Base-by-base conservation (phyloP, 2,113 vertebrate species). In the Platysternon megacephalum region DNA sequence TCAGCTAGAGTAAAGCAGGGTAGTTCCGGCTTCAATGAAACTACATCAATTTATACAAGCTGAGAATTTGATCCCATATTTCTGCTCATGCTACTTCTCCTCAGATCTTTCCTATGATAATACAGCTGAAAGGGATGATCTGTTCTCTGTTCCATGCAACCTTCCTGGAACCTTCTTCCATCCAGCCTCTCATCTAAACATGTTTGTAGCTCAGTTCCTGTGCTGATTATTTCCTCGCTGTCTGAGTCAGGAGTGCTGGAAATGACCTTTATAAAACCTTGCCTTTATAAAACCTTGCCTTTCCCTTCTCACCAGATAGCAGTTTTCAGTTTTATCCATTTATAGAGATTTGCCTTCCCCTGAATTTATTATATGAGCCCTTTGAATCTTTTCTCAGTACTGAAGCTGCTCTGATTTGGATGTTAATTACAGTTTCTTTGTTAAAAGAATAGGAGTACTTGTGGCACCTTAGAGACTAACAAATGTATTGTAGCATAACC, bases 331-430 rank as follows among this genome's bases (percentile, higher is more conserved):
- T 72, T 3, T 61, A 61, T 61, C 0, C 4, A 51, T 6, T 35
- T 8, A 4, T 3, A 24, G 13, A 13, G 90, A 84, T 49, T 82
- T 51, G 17, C 29, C 17, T 84, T 86, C 8, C 19, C 76, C 82
- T 1, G 2, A 52, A 1, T 21, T 35, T 2, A 28, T 7, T 19
- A 1, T n/a, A 56, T 9, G 8, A 91, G 24, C 14, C 28, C 16
- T 87, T 87, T 48, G 13, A 24, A 80, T 83, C 32, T 52, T n/a
- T 44, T 1, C 9, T 58, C 85, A 49, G 1, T 32, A 56, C 19
- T 89, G n/a, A 86, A 51, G 11, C 76, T 2, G 0, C 24, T 72
- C 61, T 42, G 6, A 81, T n/a, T 2, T 82, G 42, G 84, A 81
- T 83, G 72, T 1, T 68, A 51, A 48, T 44, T 79, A 24, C 39